Base-by-base conservation (phyloP, 2,797 vertebrate species). In the Myotis myotis region DNA sequence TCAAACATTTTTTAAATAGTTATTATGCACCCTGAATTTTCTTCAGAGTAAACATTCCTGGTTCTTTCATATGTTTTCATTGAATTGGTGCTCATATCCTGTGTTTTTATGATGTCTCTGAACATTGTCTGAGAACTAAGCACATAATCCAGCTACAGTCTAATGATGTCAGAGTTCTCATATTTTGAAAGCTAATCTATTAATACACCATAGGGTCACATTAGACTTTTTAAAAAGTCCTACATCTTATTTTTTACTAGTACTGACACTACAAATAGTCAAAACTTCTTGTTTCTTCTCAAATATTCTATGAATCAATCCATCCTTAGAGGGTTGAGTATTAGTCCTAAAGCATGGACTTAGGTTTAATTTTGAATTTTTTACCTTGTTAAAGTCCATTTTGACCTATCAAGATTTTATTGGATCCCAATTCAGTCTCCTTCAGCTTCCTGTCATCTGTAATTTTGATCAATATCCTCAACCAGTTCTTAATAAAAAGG, bases 381-480 rank as follows among this genome's bases (percentile, higher is more conserved):
- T 87, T 79, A 82, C 60, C 33, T 71, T 80, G 28, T 86, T 89
- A 85, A 16, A 93, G 30, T 93, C 87, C 20, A 66, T 87, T 82
- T 70, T 71, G 15, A 92, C 36, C 33, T 94, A 28, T 66, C 71
- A 89, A 94, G 30, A 64, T 93, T 91, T 87, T 94, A 30, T 86
- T 85, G 62, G 28, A 82, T 90, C 47, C 64, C 38, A 13, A 78
- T 71, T 90, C 64, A 33, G 13, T 85, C 53, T 96, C 85, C 64
- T 95, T 94, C 33, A 85, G 57, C 53, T 89, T 94, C 68, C 55
- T 93, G 74, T 76, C 33, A 83, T 75, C 80, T 89, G 51, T 80
- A 44, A 83, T 87, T 96, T 89, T 90, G 30, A 85, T 96, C 84
- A 95, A 23, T 88, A 81, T 89, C 76, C 36, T 91, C 38, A 51